Percentiles rank a stretch among this genome's conserved stretches.
Conservation (phyloP, 1,140 invertebrate genomes). For the Uloborus diversus region DNA sequence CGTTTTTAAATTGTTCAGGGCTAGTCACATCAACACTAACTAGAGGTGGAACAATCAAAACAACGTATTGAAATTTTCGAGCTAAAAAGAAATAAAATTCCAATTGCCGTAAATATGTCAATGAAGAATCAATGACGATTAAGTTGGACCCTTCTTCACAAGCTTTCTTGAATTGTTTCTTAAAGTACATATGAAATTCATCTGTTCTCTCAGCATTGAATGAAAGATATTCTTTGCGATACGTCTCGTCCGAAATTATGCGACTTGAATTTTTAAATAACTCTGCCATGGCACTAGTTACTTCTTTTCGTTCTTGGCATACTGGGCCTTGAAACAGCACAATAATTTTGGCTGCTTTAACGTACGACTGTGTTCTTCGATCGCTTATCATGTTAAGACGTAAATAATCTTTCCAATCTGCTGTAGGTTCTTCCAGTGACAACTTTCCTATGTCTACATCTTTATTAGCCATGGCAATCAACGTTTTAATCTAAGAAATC, state of each 20-base stretch:
- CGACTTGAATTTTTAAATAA: background rate
- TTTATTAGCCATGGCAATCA: too few relatives aligned
- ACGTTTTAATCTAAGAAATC: too few relatives aligned
- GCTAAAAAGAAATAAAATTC: conserved; percentile 3
- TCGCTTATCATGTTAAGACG: conserved; percentile 20
- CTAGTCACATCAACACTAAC: background rate
- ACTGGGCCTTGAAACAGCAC: conserved; percentile 10
- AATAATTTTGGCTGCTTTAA: conserved; percentile 38
- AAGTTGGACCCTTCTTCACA: conserved; percentile 20
- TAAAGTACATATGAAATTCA: conserved; percentile 11
- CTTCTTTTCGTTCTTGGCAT: background rate
- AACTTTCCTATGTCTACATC: too few relatives aligned
- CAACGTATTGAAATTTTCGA: conserved; percentile 34
- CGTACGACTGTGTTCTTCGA: conserved; percentile 43
- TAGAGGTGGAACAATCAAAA: conserved; percentile 13
- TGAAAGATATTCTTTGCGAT: background rate
- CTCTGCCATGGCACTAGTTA: background rate
- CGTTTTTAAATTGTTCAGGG: too few relatives aligned
- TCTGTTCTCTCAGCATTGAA: background rate
- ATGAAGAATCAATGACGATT: conserved; percentile 4
- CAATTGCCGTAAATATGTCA: background rate
- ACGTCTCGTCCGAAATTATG: conserved; percentile 21
- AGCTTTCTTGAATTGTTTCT: background rate
- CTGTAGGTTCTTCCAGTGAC: too few relatives aligned
- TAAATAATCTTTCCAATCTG: too few relatives aligned